Conservation (phyloP, 2,888 invertebrate genomes). For the Tolmerus cingulatus region DNA sequence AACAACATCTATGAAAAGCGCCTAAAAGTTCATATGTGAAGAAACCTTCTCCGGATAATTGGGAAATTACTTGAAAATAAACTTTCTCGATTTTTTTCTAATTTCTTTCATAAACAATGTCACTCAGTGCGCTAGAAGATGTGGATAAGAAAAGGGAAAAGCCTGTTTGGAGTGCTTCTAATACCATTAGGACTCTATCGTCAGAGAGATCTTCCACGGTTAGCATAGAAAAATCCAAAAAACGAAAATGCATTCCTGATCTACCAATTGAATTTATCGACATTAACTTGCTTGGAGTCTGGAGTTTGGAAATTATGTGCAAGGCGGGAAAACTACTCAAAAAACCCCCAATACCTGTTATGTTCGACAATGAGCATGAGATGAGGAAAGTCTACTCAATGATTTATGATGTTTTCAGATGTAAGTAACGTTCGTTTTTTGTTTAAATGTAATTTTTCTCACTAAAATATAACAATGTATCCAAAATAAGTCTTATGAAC, state of each 20-base stretch:
- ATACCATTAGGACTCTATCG: conserved; percentile 53
- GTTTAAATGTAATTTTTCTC: background rate
- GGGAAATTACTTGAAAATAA: background rate
- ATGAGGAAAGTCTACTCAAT: conserved; percentile 67
- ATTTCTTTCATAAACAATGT: conserved; percentile 1
- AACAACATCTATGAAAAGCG: background rate
- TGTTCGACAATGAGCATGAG: conserved; percentile 65
- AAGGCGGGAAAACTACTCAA: conserved; percentile 58
- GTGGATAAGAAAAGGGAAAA: conserved; percentile 54
- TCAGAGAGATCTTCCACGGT: conserved; percentile 54
- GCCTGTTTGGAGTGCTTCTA: conserved; percentile 56
- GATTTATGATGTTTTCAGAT: conserved; percentile 68
- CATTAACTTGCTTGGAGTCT: conserved; percentile 53
- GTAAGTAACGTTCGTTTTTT: conserved; percentile 57
- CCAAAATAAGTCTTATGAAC: too few relatives aligned
- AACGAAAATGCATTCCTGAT: conserved; percentile 51
- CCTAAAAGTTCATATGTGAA: background rate
- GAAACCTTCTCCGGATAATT: background rate
- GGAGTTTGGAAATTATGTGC: conserved; percentile 57
- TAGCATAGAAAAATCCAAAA: background rate
- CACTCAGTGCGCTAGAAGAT: conserved; percentile 52
- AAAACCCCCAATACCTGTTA: conserved; percentile 56
- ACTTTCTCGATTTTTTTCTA: background rate
- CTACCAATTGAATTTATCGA: conserved; percentile 55
- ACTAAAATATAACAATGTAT: too few relatives aligned